Evolutionary conservation across 53 echinoderm and acorn worm species (phyloP), one percentile per base, ranked within the genome.

Genomic region (Holothuria scabra): DNA sequence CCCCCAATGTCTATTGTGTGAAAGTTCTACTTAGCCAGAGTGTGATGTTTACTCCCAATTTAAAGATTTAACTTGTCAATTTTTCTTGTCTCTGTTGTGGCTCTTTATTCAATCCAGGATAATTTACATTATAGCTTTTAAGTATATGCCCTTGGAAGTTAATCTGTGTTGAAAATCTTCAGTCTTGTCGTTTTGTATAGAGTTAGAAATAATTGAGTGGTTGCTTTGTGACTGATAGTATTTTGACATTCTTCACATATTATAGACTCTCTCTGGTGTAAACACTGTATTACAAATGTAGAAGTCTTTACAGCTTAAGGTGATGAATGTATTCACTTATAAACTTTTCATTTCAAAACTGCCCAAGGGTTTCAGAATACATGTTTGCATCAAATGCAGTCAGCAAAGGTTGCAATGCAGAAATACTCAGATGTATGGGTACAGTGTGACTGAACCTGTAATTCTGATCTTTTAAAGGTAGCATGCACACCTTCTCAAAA

Each of bases 11-110:
- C 35, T 21, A 69, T 69, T 69, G 69, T 69, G 69, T 34, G n/a
- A 69, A 69, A 34, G 22, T 69, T 41, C 44, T 0, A 12, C 69
- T 37, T 41, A 69, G 34, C 23, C 44, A 44, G 37, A 23, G 72
- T 72, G 52, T 52, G 52, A 52, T 72, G 72, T 72, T 46, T 41
- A 44, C 72, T 46, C 44, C 48, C 72, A 72, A 72, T 72, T 72
- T 72, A 26, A 72, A 72, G 72, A 22, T 72, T 72, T 72, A 72
- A 26, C 46, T 72, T 72, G 72, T 72, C 72, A 72, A 72, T 48
- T 72, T 72, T 24, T 72, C 34, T 24, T 72, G 46, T 19, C 11
- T 24, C 12, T 72, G 22, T 72, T 72, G 72, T 18, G 52, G 3
- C 52, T 16, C 8, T 52, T 52, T 52, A 52, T 72, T 13, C 44